A percentile compares a stretch with the other conserved stretches of the same genome.
phyloP scores from a whole-genome alignment of 2,113 vertebrate genomes.

The Passer montanus region DNA sequence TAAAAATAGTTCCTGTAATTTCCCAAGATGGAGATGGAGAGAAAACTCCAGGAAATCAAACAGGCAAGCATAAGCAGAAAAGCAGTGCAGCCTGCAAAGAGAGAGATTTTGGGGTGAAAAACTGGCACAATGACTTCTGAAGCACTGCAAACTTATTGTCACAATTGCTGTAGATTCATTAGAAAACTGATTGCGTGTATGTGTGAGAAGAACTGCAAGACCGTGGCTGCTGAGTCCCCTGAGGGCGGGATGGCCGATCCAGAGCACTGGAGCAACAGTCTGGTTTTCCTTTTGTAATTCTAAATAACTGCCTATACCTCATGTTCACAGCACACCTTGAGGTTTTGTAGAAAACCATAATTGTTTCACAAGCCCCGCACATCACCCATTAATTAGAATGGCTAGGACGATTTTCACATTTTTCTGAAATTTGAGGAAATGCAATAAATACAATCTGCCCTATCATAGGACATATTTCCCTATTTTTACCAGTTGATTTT shows the following conservation, averaged over 20 bases:
- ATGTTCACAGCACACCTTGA: background rate
- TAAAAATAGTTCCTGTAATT: background rate
- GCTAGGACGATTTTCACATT: background rate
- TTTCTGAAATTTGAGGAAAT: background rate
- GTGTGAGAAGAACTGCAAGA: background rate
- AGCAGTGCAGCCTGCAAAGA: background rate
- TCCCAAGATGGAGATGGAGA: background rate
- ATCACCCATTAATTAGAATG: background rate
- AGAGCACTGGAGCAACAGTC: background rate
- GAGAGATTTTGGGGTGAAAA: background rate
- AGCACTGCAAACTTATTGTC: background rate
- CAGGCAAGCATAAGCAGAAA: background rate
- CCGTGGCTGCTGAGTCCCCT: background rate
- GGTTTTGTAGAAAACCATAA: background rate
- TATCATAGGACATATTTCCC: background rate
- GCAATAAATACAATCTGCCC: background rate
- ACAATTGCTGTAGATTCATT: background rate
- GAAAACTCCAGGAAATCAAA: background rate
- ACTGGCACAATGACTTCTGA: background rate
- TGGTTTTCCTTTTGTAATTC: background rate
- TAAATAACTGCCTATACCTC: background rate
- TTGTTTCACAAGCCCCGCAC: accelerated
- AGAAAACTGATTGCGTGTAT: background rate
- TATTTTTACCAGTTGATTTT: background rate
- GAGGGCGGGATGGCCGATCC: accelerated